Percentiles rank a stretch among this genome's conserved stretches.
Evolutionary conservation across 1,140 invertebrate genomes (phyloP).

Genomic region (Monochamus saltuarius): DNA sequence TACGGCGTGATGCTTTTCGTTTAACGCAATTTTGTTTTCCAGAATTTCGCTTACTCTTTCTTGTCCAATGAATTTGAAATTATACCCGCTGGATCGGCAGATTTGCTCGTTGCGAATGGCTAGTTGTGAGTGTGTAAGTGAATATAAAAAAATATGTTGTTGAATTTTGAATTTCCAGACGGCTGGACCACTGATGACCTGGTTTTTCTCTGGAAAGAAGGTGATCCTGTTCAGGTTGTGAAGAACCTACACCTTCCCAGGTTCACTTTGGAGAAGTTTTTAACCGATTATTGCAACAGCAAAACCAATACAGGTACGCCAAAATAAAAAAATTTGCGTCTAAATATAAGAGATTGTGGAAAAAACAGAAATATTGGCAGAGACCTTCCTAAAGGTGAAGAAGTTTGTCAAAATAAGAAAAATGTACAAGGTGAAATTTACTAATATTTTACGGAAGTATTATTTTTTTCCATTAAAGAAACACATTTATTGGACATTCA

Average conservation of each 20-base stretch:
- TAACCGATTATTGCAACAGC: conserved; percentile 92
- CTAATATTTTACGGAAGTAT: too few species aligned
- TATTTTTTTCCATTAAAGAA: too few species aligned
- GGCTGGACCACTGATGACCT: conserved; percentile 94
- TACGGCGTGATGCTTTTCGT: background rate
- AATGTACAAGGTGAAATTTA: too few species aligned
- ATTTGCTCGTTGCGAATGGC: conserved; percentile 91
- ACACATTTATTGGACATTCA: too few species aligned
- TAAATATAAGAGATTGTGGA: too few species aligned
- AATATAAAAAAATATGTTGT: background rate
- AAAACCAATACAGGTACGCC: conserved; percentile 88
- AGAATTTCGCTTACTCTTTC: conserved; percentile 91
- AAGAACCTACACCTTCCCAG: conserved; percentile 90
- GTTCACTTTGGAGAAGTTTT: conserved; percentile 89
- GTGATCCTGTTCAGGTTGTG: conserved; percentile 91
- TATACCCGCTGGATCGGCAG: conserved; percentile 93
- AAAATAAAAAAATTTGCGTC: too few species aligned
- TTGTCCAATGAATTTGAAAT: conserved; percentile 94
- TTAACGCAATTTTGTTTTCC: conserved; percentile 40
- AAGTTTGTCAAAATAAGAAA: too few species aligned
- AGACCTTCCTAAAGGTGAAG: too few species aligned
- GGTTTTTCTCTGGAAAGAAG: conserved; percentile 92
- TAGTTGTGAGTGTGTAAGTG: conserved; percentile 79
- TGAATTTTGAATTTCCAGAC: conserved; percentile 61
- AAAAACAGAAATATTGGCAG: too few species aligned